Conservation (phyloP, 1,140 invertebrate genomes). For the Tetragnatha versicolor region DNA sequence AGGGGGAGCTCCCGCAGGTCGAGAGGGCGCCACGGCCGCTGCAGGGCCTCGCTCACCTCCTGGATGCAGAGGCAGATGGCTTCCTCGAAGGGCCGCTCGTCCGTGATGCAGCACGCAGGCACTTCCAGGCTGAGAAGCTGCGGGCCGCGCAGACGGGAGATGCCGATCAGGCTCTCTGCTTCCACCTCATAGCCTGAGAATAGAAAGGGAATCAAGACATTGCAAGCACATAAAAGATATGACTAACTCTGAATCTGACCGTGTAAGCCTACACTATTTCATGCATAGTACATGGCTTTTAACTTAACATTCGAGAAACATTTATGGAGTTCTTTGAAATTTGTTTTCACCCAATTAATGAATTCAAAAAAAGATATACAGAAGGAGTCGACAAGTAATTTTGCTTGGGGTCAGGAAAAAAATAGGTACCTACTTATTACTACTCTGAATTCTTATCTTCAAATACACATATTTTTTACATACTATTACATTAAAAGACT, state of each 20-base stretch:
- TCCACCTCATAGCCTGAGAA: constrained; percentile 70
- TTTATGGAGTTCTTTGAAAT: background rate
- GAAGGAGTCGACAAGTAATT: no score
- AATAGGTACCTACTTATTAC: no score
- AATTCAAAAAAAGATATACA: background rate
- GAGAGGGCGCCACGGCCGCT: constrained; percentile 49
- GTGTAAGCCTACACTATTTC: no score
- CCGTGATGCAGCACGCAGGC: constrained; percentile 66
- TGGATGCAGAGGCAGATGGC: background rate
- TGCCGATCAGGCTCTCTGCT: constrained; percentile 74
- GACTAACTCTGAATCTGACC: no score
- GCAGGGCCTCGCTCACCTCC: constrained; percentile 28
- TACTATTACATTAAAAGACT: no score
- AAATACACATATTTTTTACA: no score
- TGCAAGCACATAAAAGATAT: background rate
- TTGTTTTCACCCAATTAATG: background rate
- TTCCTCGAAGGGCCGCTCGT: constrained; percentile 50
- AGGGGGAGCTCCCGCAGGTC: constrained; percentile 31
- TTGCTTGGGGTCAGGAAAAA: no score
- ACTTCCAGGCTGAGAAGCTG: constrained; percentile 71
- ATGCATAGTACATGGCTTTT: no score
- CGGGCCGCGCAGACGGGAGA: constrained; percentile 72
- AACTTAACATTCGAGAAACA: background rate
- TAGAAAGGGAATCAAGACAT: background rate
- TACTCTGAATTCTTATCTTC: no score